A percentile compares a stretch with the other conserved stretches of the same genome.
These are phyloP conservation scores for Lanius collurio DNA, from an alignment of 2,113 vertebrate species.

Conservation along the genomic window DNA sequence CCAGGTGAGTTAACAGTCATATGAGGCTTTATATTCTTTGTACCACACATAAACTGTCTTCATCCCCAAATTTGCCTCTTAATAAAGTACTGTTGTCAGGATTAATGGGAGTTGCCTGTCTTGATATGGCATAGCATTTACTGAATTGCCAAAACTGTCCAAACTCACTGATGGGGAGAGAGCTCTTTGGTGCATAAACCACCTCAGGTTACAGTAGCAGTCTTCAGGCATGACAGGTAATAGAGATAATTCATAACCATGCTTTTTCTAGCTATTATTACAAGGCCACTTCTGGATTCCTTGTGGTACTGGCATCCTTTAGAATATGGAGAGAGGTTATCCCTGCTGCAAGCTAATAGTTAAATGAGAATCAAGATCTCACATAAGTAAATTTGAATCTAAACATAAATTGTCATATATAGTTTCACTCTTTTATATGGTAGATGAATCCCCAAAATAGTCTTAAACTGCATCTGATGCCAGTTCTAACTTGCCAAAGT, in stretches of 20 bases:
- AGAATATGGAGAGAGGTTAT: background rate
- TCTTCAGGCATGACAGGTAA: background rate
- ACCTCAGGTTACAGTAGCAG: background rate
- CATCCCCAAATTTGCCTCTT: background rate
- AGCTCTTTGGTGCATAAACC: background rate
- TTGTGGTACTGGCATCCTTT: background rate
- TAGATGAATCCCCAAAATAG: background rate
- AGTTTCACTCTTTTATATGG: background rate
- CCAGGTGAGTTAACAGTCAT: constrained; percentile 78
- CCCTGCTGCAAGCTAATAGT: background rate
- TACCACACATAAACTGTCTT: background rate
- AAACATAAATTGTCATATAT: background rate
- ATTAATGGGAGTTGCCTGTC: background rate
- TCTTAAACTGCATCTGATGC: background rate
- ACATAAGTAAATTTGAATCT: background rate
- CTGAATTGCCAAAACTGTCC: background rate
- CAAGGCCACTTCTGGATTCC: background rate
- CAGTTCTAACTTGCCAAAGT: background rate
- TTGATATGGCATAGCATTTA: background rate
- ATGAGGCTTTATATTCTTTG: background rate
- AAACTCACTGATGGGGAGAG: background rate
- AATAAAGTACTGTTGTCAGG: background rate
- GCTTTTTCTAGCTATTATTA: background rate
- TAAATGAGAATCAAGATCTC: background rate
- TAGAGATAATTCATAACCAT: background rate